Evolutionary conservation across 2,113 vertebrate species (phyloP), one percentile per base, ranked within the genome.

Genomic region (Colossoma macropomum): DNA sequence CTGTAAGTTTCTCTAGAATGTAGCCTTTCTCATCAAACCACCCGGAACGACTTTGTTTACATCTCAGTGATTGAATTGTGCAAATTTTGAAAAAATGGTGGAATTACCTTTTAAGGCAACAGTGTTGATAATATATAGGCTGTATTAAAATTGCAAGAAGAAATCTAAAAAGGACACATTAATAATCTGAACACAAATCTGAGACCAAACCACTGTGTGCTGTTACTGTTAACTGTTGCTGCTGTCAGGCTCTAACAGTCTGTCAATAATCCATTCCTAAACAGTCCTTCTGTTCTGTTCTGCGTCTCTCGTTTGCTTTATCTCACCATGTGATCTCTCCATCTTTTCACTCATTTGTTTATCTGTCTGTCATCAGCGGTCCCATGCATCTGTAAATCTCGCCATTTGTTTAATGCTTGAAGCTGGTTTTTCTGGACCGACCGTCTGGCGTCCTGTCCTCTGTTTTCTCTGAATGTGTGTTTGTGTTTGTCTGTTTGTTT

Each of bases 351-450:
- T 69, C 71, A 69, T 81, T 75, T 71, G 25, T 84, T 84, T 84
- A 81, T 86, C 75, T 41, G 59, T 75, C 48, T 75, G 56, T 84
- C 78, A 77, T 87, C 82, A 62, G 48, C 52, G 48, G 66, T 28
- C 72, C 34, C 30, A 11, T 71, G 38, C 69, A 77, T 83, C 74
- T 77, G 65, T 50, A 77, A 68, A 75, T 82, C 68, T 50, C n/a
- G n/a, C 27, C 56, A 69, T 25, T 79, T 73, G 65, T 81, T 69
- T 78, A 45, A 71, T 25, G 68, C 38, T 54, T 6, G 17, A 17
- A 78, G 77, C 82, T 81, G 66, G 82, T 87, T 87, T 79, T 79
- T 84, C 82, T 81, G 68, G 60, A 45, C 72, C 32, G 65, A 52
- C 66, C 19, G 54, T 71, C 81, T 83, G 75, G 63, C 16, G 77